Evolutionary conservation across 2,113 vertebrate genomes (phyloP).

Genomic region (Oreotrochilus melanogaster): DNA sequence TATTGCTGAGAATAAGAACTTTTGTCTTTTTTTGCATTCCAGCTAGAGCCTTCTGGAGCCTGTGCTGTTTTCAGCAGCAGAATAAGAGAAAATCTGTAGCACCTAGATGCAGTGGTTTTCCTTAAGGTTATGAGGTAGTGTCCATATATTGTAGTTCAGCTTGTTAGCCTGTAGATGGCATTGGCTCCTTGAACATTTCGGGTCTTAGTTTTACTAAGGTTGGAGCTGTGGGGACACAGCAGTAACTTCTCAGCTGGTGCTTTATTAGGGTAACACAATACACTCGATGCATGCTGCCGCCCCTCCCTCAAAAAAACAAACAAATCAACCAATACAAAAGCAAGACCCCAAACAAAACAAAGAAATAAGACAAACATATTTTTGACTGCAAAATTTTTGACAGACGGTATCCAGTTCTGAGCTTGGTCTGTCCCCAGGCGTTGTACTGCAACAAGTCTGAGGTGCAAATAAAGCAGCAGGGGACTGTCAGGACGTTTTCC

Average conservation of each 20-base stretch:
- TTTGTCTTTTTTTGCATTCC: not conserved
- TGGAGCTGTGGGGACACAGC: not conserved
- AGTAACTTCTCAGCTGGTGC: not conserved
- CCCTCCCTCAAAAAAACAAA: no score
- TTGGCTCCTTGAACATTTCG: slow-evolving; percentile 31
- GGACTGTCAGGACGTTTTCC: not conserved
- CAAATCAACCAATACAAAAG: no score
- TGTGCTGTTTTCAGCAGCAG: not conserved
- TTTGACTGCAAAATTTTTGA: not conserved
- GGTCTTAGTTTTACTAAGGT: not conserved
- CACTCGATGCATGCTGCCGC: accelerated
- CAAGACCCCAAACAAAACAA: no score
- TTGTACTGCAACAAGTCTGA: not conserved
- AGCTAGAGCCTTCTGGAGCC: not conserved
- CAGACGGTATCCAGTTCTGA: not conserved
- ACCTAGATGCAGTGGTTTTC: not conserved
- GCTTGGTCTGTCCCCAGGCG: not conserved
- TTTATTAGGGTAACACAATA: not conserved
- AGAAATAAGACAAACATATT: not conserved
- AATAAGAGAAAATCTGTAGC: not conserved
- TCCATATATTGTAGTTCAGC: slow-evolving; percentile 17
- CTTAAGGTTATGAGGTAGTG: accelerated
- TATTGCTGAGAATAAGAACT: not conserved
- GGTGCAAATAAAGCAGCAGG: not conserved
- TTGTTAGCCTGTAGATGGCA: slow-evolving; percentile 69